Conservation (phyloP, 2,113 vertebrate species). For the Sciurus niger region DNA sequence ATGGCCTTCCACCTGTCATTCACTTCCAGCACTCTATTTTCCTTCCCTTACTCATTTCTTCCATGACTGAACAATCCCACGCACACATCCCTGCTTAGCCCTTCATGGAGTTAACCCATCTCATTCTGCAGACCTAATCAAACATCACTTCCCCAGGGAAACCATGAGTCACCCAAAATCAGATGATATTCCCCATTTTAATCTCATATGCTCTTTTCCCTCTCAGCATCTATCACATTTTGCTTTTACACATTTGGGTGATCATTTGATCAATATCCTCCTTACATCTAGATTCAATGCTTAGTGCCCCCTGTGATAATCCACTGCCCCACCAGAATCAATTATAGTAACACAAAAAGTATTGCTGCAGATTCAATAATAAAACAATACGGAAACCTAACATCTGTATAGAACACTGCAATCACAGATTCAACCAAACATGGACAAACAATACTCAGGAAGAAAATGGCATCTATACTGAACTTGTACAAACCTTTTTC, state of each 20-base stretch:
- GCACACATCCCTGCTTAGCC: background rate
- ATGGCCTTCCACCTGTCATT: slow-evolving; percentile 5
- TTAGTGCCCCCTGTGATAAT: background rate
- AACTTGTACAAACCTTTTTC: background rate
- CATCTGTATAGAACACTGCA: background rate
- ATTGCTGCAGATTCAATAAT: background rate
- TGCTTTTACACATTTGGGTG: background rate
- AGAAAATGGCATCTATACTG: too few relatives aligned
- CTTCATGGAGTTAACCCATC: background rate
- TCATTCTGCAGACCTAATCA: slow-evolving; percentile 62
- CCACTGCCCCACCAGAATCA: background rate
- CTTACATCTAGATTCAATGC: background rate
- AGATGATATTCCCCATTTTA: slow-evolving; percentile 19
- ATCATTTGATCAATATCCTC: background rate
- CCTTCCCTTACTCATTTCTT: background rate
- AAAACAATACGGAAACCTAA: background rate
- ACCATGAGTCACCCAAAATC: slow-evolving; percentile 57
- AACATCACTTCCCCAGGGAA: slow-evolving; percentile 58
- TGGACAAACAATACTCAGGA: background rate
- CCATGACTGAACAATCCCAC: background rate
- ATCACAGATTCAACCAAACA: background rate
- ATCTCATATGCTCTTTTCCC: background rate
- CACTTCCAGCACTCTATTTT: background rate
- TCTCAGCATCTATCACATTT: background rate
- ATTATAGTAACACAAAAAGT: background rate